Evolutionary conservation across 2,113 vertebrate genomes (phyloP).

Genomic region (Calyptomena viridis): DNA sequence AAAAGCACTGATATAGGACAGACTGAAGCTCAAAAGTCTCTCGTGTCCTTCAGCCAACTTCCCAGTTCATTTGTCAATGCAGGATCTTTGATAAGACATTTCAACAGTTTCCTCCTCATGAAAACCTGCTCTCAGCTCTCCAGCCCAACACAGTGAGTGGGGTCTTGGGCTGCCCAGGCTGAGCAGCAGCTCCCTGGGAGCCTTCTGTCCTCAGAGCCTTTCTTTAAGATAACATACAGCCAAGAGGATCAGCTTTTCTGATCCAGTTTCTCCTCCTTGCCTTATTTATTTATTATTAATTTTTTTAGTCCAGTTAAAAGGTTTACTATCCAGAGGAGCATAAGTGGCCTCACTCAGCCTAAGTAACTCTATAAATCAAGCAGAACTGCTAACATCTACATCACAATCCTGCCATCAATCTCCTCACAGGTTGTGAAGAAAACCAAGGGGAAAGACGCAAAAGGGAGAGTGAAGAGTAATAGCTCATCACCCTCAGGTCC

Average conservation of each 20-base stretch:
- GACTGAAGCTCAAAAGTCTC: neutral
- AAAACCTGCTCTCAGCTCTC: neutral
- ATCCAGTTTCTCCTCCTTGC: slow-evolving; percentile 22
- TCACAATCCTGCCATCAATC: slow-evolving; percentile 91
- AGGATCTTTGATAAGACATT: neutral
- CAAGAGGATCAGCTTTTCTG: neutral
- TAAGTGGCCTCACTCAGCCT: slow-evolving; percentile 96
- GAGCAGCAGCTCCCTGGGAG: neutral
- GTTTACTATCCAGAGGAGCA: slow-evolving; percentile 85
- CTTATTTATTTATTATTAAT: slow-evolving; percentile 73
- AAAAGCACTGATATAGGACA: neutral
- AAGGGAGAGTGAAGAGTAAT: neutral
- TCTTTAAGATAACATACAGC: neutral
- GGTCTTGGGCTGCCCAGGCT: neutral
- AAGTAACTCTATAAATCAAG: slow-evolving; percentile 98
- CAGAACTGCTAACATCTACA: slow-evolving; percentile 90
- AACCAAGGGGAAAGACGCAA: slow-evolving; percentile 81
- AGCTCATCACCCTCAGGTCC: slow-evolving; percentile 48
- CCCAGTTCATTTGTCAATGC: neutral
- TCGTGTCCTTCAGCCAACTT: neutral
- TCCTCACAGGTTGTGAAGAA: slow-evolving; percentile 88
- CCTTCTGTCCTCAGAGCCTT: neutral
- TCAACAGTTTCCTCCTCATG: neutral
- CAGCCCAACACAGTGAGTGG: neutral
- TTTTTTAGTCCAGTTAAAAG: slow-evolving; percentile 86